A percentile compares a stretch with the other conserved stretches of the same genome.
Evolutionary conservation across 2,113 vertebrate genomes (phyloP).

Genomic region (Turdus rufiventris): DNA sequence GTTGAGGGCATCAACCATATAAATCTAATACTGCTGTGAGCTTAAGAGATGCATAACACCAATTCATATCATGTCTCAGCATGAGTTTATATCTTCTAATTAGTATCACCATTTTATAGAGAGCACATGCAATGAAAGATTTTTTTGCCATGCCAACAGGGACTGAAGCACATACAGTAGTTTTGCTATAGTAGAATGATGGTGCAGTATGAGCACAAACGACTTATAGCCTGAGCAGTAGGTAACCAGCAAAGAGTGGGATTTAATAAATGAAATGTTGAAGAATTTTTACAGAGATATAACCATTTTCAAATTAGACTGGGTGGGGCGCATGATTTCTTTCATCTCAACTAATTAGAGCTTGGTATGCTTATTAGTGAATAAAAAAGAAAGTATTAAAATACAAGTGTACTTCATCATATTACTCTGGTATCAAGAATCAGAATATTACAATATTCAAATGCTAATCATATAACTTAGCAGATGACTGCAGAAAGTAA

Average conservation of each 20-base stretch:
- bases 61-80: slow-evolving; percentile 80
- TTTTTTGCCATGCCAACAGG: slow-evolving; percentile 72
- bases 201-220: slow-evolving; percentile 27
- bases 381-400: slow-evolving; percentile 46
- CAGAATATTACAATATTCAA: slow-evolving; percentile 72
- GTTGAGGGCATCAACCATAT: slow-evolving; percentile 69
- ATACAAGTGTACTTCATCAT: slow-evolving; percentile 47
- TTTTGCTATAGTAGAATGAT: slow-evolving; percentile 48
- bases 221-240: slow-evolving; percentile 66
- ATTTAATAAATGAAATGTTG: slow-evolving; percentile 68
- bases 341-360: slow-evolving; percentile 64
- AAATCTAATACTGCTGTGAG: slow-evolving; percentile 81
- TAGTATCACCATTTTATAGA: slow-evolving; percentile 76
- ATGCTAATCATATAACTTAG: slow-evolving; percentile 90
- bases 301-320: slow-evolving; percentile 61
- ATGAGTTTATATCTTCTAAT: slow-evolving; percentile 81
- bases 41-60: slow-evolving; percentile 72
- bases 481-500: slow-evolving; percentile 86
- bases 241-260: slow-evolving; percentile 64
- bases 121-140: slow-evolving; percentile 74
- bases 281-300: slow-evolving; percentile 52
- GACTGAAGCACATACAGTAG: slow-evolving; percentile 47
- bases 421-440: slow-evolving; percentile 48
- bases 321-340: slow-evolving; percentile 58
- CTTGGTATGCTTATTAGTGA: slow-evolving; percentile 59